Percentiles rank a stretch among this genome's conserved stretches.
Evolutionary conservation across 2,888 invertebrate genomes (phyloP).

Genomic region (Sesia apiformis): DNA sequence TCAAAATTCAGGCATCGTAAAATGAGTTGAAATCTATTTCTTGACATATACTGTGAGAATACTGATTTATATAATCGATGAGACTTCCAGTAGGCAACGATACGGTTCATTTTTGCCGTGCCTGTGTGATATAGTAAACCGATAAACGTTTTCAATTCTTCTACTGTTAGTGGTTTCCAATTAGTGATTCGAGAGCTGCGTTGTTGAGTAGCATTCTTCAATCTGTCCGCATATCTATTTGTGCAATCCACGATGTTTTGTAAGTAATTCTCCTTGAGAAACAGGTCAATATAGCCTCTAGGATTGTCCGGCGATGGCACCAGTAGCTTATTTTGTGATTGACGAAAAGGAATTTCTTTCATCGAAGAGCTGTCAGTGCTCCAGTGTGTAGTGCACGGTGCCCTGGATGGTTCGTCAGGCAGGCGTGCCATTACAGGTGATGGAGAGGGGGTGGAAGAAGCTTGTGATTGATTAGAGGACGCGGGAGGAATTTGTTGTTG

Average conservation of each 20-base stretch:
- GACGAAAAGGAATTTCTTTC: no score
- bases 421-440: not conserved
- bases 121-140: conserved; percentile 11
- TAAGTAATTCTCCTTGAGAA: no score
- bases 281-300: no score
- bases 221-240: no score
- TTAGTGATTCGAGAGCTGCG: conserved; percentile 2
- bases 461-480: no score
- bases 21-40: conserved; percentile 11
- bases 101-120: conserved; percentile 9
- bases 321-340: no score
- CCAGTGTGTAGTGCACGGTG: not conserved
- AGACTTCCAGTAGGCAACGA: conserved; percentile 13
- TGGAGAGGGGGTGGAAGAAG: no score
- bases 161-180: conserved; percentile 7
- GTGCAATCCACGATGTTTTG: no score
- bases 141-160: conserved; percentile 10
- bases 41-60: conserved; percentile 10
- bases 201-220: no score
- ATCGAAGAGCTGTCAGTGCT: no score
- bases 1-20: conserved; percentile 8
- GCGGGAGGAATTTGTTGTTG: no score
- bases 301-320: no score
- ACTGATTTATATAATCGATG: conserved; percentile 10
- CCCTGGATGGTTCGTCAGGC: conserved; percentile 1